Conservation (phyloP, 2,113 vertebrate genomes). For the Psittacus erithacus region DNA sequence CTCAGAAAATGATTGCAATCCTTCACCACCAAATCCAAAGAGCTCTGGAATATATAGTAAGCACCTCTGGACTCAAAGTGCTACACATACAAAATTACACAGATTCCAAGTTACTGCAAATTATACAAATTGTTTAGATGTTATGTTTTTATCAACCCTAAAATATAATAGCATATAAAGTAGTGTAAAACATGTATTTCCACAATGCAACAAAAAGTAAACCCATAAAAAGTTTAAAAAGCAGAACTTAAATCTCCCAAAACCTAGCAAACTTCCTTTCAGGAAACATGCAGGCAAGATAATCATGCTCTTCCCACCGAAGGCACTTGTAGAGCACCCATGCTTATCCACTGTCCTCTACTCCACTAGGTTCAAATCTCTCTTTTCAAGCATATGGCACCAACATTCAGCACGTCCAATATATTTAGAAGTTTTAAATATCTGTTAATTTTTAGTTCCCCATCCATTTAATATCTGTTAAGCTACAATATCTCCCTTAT, state of each 20-base stretch:
- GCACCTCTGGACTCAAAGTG: not conserved
- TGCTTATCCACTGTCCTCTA: fast-evolving
- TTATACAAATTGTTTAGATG: not conserved
- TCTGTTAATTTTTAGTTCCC: not conserved
- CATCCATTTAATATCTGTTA: not conserved
- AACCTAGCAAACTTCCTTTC: not conserved
- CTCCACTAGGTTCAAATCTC: not conserved
- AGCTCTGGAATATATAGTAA: not conserved
- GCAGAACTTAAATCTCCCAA: not conserved
- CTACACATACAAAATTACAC: not conserved
- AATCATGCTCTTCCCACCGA: not conserved
- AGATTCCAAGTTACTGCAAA: not conserved
- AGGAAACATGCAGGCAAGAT: not conserved
- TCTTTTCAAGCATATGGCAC: not conserved
- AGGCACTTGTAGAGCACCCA: not conserved
- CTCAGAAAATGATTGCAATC: not conserved
- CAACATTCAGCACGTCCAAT: not conserved
- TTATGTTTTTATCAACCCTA: not conserved
- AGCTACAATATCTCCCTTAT: not conserved
- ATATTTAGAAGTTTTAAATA: not conserved
- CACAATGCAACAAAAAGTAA: not conserved
- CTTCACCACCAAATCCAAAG: not conserved
- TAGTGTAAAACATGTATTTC: not conserved
- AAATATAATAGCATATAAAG: not conserved
- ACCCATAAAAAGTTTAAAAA: not conserved